A percentile compares a stretch with the other conserved stretches of the same genome.
Evolutionary conservation across 2,113 vertebrate genomes (phyloP).

Genomic region (Sialia sialis): DNA sequence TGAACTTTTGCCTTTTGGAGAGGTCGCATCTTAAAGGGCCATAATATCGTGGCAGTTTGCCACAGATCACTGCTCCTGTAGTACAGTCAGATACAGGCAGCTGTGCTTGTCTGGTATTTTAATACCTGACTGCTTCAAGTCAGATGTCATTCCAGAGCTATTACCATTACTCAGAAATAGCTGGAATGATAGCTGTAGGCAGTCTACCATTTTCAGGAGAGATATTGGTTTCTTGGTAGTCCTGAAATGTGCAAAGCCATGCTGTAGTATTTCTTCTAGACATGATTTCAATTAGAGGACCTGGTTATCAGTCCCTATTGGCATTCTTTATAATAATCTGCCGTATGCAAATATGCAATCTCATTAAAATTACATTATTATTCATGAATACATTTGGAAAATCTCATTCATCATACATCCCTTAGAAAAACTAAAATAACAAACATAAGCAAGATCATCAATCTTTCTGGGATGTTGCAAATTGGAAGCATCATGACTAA

Average conservation of each 20-base stretch:
- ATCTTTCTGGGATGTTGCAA: not conserved
- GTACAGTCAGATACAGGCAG: conserved; percentile 51
- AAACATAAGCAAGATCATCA: conserved; percentile 29
- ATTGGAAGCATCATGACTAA: conserved; percentile 52
- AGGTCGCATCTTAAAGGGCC: conserved; percentile 17
- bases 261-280: not conserved
- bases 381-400: conserved; percentile 49
- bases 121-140: conserved; percentile 64
- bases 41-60: conserved; percentile 2
- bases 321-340: conserved; percentile 22
- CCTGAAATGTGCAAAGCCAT: not conserved
- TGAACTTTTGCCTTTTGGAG: conserved; percentile 59
- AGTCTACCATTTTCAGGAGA: conserved; percentile 36
- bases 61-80: conserved; percentile 35
- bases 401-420: conserved; percentile 49
- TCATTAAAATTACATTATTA: conserved; percentile 52
- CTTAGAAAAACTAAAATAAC: conserved; percentile 57
- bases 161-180: conserved; percentile 54
- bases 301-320: conserved; percentile 1
- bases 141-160: conserved; percentile 67
- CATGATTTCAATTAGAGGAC: conserved; percentile 38
- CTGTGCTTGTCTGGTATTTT: conserved; percentile 64
- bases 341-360: conserved; percentile 24
- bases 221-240: conserved; percentile 40
- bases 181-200: conserved; percentile 60